phyloP scores from a whole-genome alignment of 1,140 invertebrate genomes.

The Neodiprion virginianus region DNA sequence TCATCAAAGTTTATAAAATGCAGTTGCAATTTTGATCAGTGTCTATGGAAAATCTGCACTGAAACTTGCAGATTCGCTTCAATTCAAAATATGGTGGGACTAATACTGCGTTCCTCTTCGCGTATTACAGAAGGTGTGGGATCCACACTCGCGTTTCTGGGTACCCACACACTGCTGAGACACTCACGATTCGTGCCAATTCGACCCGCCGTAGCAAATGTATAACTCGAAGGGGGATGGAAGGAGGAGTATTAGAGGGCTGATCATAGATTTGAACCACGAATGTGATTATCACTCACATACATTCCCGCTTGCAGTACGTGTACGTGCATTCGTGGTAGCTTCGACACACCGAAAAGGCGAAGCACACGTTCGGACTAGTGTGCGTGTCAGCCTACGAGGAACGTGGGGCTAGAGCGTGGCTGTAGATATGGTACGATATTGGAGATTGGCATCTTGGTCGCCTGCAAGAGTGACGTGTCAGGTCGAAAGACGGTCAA shows the following conservation, averaged over 20 bases:
- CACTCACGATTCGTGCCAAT: background rate
- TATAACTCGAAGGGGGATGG: slow-evolving; percentile 1
- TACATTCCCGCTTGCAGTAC: background rate
- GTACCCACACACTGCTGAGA: background rate
- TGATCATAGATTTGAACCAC: slow-evolving; percentile 5
- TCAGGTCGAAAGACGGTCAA: background rate
- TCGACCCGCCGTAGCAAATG: background rate
- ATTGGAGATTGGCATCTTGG: slow-evolving; percentile 1
- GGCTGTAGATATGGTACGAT: background rate
- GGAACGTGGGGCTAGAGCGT: background rate
- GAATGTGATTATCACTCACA: background rate
- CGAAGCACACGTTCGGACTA: background rate
- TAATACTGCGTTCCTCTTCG: too few species aligned
- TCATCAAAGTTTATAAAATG: too few species aligned
- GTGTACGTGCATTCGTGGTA: too few species aligned
- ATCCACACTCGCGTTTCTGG: too few species aligned
- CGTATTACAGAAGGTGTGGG: too few species aligned
- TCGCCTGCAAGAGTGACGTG: background rate
- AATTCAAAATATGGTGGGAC: too few species aligned
- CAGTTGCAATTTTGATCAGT: too few species aligned
- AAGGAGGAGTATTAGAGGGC: background rate
- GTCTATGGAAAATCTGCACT: too few species aligned
- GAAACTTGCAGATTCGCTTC: too few species aligned
- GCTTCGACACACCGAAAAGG: too few species aligned
- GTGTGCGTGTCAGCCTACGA: background rate